Evolutionary conservation across 2,888 invertebrate genomes (phyloP), one percentile per base, ranked within the genome.

Genomic region (Silvanus unidentatus): DNA sequence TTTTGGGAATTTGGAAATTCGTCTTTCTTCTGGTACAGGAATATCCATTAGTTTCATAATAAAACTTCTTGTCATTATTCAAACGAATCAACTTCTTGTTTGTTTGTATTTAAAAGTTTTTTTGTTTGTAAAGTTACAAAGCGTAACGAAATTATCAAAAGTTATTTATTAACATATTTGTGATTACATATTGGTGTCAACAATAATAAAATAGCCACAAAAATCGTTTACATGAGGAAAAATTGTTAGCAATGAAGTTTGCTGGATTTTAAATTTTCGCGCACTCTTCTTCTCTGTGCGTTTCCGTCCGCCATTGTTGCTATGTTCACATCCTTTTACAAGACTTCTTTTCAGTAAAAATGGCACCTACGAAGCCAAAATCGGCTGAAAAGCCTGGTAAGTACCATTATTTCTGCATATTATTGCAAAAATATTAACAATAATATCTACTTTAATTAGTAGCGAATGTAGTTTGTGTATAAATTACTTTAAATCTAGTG

Each of bases 311-410:
- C 44, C 43, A 49, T 45, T 35, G 14, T 38, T 36, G 1, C 8
- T 40, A 53, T 50, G 52, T 56, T 50, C 52, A 47, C 52, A 52
- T 66, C 63, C 64, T 65, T 64, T 67, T 58, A 56, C 53, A 60
- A 57, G 55, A 57, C 57, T 66, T 60, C 58, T 60, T 56, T 63
- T 49, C 49, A 50, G 22, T 45, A 54, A 82, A 81, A 75, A 91
- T 91, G 91, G 87, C 88, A 79, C 89, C 90, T 64, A 81, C 84
- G 73, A 91, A 91, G 80, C 84, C 77, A 55, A 79, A 79, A 68
- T 71, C 88, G 71, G 80, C 86, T 65, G 88, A 89, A 70, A 88
- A 89, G 78, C 77, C 88, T 76, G 87, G 88, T 88, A 81, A 75
- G 78, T 74, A 69, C 70, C 41, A 13, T 15, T 37, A 16, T 37